Evolutionary conservation across 2,888 invertebrate genomes (phyloP).

Genomic region (Drosophila eohydei): DNA sequence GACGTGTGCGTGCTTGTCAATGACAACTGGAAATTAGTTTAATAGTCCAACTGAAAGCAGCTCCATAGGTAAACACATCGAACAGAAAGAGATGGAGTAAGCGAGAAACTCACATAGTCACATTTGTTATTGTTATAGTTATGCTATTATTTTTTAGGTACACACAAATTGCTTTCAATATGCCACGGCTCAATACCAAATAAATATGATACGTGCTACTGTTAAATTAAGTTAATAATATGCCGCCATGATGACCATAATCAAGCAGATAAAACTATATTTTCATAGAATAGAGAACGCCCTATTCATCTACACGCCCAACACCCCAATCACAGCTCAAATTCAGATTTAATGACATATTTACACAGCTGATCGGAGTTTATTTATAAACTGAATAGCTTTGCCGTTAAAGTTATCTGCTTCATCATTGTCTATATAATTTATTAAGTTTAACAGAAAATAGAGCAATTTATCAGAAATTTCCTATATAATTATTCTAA

Average conservation of each 20-base stretch:
- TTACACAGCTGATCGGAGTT: slow-evolving; percentile 2
- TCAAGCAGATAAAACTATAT: slow-evolving; percentile 29
- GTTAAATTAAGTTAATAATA: slow-evolving; percentile 74
- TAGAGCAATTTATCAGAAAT: background rate
- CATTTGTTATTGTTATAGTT: slow-evolving; percentile 66
- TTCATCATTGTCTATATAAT: background rate
- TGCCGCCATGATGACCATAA: slow-evolving; percentile 38
- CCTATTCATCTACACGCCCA: slow-evolving; percentile 17
- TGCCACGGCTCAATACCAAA: slow-evolving; percentile 55
- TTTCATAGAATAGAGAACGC: slow-evolving; percentile 30
- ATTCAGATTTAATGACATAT: slow-evolving; percentile 40
- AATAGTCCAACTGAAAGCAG: slow-evolving; percentile 71
- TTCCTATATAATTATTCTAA: background rate
- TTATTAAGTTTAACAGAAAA: background rate
- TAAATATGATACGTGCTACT: slow-evolving; percentile 75
- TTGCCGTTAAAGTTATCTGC: slow-evolving; percentile 6
- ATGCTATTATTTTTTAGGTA: slow-evolving; percentile 67
- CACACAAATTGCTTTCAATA: slow-evolving; percentile 65
- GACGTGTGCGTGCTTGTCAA: slow-evolving; percentile 70
- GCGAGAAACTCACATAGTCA: slow-evolving; percentile 48
- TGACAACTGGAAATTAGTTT: slow-evolving; percentile 81
- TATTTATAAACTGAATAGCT: slow-evolving; percentile 20
- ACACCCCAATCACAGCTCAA: slow-evolving; percentile 24
- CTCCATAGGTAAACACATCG: slow-evolving; percentile 52
- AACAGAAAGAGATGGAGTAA: background rate